Percentiles rank a stretch among this genome's conserved stretches.
These are phyloP conservation scores for Macaca nemestrina DNA, from an alignment of 2,113 vertebrate genomes.

Conservation along the genomic window DNA sequence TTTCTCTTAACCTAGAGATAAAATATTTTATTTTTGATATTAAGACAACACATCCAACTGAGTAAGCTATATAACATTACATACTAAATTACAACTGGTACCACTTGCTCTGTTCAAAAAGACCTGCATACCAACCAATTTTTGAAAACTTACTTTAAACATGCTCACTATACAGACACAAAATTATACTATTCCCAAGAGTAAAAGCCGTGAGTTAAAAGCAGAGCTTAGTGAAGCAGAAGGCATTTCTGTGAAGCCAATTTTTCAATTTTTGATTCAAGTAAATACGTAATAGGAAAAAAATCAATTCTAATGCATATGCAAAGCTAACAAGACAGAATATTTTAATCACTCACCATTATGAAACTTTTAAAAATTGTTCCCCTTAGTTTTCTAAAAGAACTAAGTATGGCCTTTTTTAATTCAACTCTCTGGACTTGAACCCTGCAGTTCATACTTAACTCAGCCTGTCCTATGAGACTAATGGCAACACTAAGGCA, in stretches of 20 bases:
- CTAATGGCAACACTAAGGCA: not conserved
- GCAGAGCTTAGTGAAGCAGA: not conserved
- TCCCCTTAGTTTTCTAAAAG: not conserved
- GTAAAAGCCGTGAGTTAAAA: constrained; percentile 35
- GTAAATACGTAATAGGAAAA: not conserved
- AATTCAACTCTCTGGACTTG: not conserved
- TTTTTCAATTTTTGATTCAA: constrained; percentile 40
- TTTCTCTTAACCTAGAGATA: not conserved
- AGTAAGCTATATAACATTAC: not conserved
- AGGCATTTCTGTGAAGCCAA: not conserved
- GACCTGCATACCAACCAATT: not conserved
- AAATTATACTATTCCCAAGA: constrained; percentile 20
- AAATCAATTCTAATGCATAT: not conserved
- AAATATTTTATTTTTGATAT: not conserved
- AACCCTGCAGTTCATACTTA: not conserved
- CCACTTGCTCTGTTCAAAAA: constrained; percentile 15
- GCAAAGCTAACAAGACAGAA: constrained; percentile 27
- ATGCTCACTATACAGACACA: not conserved
- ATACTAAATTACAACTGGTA: not conserved
- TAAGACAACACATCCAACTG: not conserved
- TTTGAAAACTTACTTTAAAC: constrained; percentile 21
- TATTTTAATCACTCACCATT: not conserved
- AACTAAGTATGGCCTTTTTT: not conserved
- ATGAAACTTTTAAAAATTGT: not conserved
- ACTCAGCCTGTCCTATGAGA: not conserved